A percentile compares a stretch with the other conserved stretches of the same genome.
Evolutionary conservation across 2,888 invertebrate genomes (phyloP).

Genomic region (Leucoma salicis): DNA sequence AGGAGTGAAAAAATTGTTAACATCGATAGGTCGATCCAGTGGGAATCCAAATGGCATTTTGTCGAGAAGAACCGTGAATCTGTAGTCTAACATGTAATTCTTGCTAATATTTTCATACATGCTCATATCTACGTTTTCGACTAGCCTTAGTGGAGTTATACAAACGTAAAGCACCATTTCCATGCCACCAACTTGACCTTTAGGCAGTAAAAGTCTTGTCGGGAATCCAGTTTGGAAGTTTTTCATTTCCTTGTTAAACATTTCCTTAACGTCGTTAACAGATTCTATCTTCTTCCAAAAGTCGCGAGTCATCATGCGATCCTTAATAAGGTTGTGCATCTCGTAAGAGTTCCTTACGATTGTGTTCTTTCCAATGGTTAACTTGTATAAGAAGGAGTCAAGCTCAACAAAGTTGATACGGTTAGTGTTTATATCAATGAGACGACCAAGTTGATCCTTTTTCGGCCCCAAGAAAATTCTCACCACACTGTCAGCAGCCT

Average conservation of each 20-base stretch:
- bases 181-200: slow-evolving; percentile 85
- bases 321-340: slow-evolving; percentile 84
- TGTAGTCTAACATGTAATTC: slow-evolving; percentile 63
- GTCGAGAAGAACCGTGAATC: slow-evolving; percentile 77
- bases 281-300: slow-evolving; percentile 84
- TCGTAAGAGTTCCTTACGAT: slow-evolving; percentile 85
- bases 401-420: slow-evolving; percentile 85
- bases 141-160: slow-evolving; percentile 77
- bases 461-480: slow-evolving; percentile 87
- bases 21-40: slow-evolving; percentile 85
- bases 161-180: slow-evolving; percentile 85
- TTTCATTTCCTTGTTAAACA: slow-evolving; percentile 57
- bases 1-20: slow-evolving; percentile 83
- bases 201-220: slow-evolving; percentile 86
- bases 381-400: slow-evolving; percentile 83
- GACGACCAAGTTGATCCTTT: slow-evolving; percentile 80
- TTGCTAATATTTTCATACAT: slow-evolving; percentile 71
- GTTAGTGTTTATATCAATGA: slow-evolving; percentile 81
- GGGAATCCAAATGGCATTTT: slow-evolving; percentile 87
- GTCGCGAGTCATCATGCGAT: slow-evolving; percentile 84
- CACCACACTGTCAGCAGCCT: slow-evolving; percentile 82
- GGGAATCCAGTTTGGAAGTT: slow-evolving; percentile 86
- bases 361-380: slow-evolving; percentile 84
- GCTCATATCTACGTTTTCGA: slow-evolving; percentile 60
- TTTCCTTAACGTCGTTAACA: slow-evolving; percentile 66